These are phyloP conservation scores for Alentia gelatinosa DNA, from an alignment of 2,888 invertebrate species.

Conservation along the genomic window DNA sequence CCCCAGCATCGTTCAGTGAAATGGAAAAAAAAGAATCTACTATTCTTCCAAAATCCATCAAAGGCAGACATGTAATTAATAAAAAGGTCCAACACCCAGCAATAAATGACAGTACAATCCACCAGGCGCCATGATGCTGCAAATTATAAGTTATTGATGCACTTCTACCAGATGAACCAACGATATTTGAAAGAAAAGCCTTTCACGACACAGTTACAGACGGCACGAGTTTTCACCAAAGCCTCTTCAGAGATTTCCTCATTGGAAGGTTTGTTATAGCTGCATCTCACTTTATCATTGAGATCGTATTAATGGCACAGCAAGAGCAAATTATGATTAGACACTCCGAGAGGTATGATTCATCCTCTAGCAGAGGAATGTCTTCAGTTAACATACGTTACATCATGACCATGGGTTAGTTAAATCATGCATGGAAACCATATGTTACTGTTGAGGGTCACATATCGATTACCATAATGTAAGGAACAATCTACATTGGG, in stretches of 20 bases:
- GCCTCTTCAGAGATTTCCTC: constrained; percentile 17
- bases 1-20: no score
- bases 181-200: not conserved
- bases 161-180: not conserved
- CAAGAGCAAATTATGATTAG: not conserved
- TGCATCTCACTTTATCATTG: not conserved
- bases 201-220: not conserved
- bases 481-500: not conserved
- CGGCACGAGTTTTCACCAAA: not conserved
- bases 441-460: not conserved
- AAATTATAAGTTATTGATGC: not conserved
- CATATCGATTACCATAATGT: not conserved
- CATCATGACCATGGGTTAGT: not conserved
- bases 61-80: not conserved
- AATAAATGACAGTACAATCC: not conserved
- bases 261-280: constrained; percentile 42
- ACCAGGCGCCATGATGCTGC: not conserved
- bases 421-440: not conserved
- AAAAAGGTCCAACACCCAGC: not conserved
- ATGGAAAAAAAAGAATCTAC: not conserved
- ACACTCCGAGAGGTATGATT: not conserved
- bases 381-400: not conserved
- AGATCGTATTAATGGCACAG: not conserved
- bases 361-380: not conserved
- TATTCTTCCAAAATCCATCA: not conserved